Evolutionary conservation across 2,113 vertebrate species (phyloP).

Genomic region (Gallinago media): DNA sequence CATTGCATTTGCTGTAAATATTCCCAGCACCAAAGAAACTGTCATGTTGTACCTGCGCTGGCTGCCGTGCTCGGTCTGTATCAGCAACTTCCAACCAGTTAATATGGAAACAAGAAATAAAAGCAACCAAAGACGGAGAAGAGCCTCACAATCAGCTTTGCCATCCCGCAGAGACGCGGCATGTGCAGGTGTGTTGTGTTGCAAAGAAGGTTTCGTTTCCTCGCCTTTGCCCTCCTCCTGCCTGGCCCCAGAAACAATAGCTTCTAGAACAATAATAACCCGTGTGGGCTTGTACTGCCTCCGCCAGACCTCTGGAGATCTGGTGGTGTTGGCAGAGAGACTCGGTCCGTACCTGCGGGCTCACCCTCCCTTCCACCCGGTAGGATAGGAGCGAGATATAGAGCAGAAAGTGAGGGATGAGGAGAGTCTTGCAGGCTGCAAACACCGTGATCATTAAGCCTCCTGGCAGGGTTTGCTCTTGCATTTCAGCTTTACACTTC

Average conservation of each 20-base stretch:
- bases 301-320: not conserved
- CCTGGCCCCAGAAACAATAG: not conserved
- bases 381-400: not conserved
- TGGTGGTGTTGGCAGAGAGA: not conserved
- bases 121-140: fast-evolving
- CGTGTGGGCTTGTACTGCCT: not conserved
- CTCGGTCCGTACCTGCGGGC: not conserved
- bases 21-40: not conserved
- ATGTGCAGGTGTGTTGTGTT: not conserved
- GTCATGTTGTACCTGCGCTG: not conserved
- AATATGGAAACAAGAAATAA: not conserved
- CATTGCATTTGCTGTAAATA: not conserved
- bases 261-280: not conserved
- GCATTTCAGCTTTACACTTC: not conserved
- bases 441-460: not conserved
- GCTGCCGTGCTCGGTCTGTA: not conserved
- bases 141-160: not conserved
- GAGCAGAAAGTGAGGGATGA: not conserved
- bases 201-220: not conserved
- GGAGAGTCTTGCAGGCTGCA: not conserved
- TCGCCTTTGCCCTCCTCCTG: not conserved
- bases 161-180: fast-evolving
- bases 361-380: fast-evolving
- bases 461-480: not conserved
- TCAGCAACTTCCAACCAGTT: not conserved